phyloP scores from a whole-genome alignment of 2,113 vertebrate genomes.

The Protomyctophum bolini region DNA sequence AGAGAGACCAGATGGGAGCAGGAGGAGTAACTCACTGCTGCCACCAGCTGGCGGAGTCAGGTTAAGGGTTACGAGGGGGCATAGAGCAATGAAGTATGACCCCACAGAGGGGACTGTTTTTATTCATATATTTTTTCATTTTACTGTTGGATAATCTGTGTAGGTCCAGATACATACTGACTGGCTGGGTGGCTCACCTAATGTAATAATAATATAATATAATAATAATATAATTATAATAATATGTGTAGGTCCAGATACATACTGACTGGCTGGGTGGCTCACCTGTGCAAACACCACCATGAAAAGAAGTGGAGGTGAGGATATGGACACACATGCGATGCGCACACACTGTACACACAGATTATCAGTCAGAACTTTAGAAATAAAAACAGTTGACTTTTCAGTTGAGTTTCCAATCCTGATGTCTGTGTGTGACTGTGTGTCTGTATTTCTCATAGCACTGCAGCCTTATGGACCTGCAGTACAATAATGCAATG shows the following conservation, averaged over 20 bases:
- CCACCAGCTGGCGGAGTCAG: no score
- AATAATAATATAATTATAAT: no score
- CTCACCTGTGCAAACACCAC: conserved; percentile 74
- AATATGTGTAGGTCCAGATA: conserved; percentile 45
- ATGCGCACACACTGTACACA: neutral
- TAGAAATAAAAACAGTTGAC: neutral
- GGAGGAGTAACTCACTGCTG: no score
- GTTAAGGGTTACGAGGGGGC: neutral
- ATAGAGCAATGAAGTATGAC: conserved; percentile 30
- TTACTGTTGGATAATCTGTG: conserved; percentile 47
- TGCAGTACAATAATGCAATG: neutral
- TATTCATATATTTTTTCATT: conserved; percentile 6
- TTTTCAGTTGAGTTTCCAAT: no score
- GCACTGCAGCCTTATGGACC: neutral
- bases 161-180: conserved; percentile 49
- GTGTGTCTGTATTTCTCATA: no score
- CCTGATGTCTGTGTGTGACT: no score
- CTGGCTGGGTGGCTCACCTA: no score
- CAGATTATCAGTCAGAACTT: neutral
- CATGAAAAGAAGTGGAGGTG: neutral
- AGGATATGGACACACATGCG: neutral
- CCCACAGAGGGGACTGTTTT: conserved; percentile 25
- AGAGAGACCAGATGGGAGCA: no score
- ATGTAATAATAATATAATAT: no score
- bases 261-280: conserved; percentile 31